Conservation (phyloP, 1,140 invertebrate genomes). For the Onthophagus taurus region DNA sequence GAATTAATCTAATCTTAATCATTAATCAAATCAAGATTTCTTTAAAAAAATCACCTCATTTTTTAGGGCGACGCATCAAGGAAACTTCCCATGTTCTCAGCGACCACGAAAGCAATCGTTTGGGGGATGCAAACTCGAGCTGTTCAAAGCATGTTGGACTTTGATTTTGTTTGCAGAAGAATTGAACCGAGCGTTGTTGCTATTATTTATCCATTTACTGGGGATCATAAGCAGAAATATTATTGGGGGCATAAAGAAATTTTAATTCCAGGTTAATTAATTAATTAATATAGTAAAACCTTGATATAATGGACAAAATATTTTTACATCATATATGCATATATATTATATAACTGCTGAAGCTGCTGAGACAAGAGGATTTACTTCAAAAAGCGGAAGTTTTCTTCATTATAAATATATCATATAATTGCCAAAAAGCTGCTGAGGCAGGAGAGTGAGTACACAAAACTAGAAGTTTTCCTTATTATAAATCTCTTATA, state of each 20-base stretch:
- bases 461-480: too few relatives aligned
- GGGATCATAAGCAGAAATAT: slow-evolving; percentile 98
- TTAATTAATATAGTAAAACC: neutral
- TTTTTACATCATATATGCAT: neutral
- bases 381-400: too few relatives aligned
- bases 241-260: slow-evolving; percentile 99
- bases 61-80: slow-evolving; percentile 23
- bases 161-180: slow-evolving; percentile 95
- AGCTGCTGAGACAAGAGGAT: too few relatives aligned
- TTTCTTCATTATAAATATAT: too few relatives aligned
- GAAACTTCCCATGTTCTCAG: slow-evolving; percentile 59
- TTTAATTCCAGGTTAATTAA: slow-evolving; percentile 64
- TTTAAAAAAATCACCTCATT: neutral
- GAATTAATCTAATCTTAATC: too few relatives aligned
- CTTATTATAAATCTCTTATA: too few relatives aligned
- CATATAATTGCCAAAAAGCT: too few relatives aligned
- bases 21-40: too few relatives aligned
- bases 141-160: slow-evolving; percentile 97
- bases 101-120: slow-evolving; percentile 86
- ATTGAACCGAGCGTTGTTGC: slow-evolving; percentile 83
- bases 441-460: too few relatives aligned
- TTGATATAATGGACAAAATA: neutral
- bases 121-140: slow-evolving; percentile 99
- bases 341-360: too few relatives aligned
- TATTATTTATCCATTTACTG: slow-evolving; percentile 97